Evolutionary conservation across 2,888 invertebrate genomes (phyloP).

Genomic region (Athalia cordata): DNA sequence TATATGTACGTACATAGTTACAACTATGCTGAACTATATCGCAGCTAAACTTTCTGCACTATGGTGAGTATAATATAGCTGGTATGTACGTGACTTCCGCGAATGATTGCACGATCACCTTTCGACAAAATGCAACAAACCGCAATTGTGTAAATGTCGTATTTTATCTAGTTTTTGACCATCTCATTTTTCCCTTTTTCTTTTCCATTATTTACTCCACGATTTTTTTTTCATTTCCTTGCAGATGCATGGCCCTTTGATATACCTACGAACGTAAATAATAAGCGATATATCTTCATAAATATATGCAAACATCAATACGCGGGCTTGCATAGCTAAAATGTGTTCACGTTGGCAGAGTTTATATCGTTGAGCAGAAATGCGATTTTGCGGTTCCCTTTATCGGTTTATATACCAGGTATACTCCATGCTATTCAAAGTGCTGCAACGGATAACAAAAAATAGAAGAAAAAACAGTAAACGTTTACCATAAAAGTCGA

Average conservation of each 20-base stretch:
- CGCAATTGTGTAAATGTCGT: neutral
- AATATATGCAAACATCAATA: neutral
- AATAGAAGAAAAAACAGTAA: slow-evolving; percentile 1
- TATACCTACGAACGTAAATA: too few relatives aligned
- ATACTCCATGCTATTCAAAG: neutral
- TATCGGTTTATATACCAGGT: neutral
- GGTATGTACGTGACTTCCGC: slow-evolving; percentile 17
- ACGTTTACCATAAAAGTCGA: slow-evolving; percentile 90
- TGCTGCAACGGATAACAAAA: neutral
- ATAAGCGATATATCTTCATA: too few relatives aligned
- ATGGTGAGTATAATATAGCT: too few relatives aligned
- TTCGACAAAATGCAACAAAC: neutral
- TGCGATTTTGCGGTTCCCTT: neutral
- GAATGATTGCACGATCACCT: neutral
- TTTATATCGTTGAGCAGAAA: slow-evolving; percentile 8
- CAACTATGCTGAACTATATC: slow-evolving; percentile 27
- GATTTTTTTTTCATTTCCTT: too few relatives aligned
- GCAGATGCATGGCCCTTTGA: too few relatives aligned
- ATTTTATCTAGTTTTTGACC: too few relatives aligned
- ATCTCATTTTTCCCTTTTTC: too few relatives aligned
- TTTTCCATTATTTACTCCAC: too few relatives aligned
- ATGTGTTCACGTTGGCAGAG: neutral
- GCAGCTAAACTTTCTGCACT: neutral
- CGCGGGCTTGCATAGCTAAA: neutral
- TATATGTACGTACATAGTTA: neutral